phyloP scores from a whole-genome alignment of 2,113 vertebrate species.

The Recurvirostra avosetta region DNA sequence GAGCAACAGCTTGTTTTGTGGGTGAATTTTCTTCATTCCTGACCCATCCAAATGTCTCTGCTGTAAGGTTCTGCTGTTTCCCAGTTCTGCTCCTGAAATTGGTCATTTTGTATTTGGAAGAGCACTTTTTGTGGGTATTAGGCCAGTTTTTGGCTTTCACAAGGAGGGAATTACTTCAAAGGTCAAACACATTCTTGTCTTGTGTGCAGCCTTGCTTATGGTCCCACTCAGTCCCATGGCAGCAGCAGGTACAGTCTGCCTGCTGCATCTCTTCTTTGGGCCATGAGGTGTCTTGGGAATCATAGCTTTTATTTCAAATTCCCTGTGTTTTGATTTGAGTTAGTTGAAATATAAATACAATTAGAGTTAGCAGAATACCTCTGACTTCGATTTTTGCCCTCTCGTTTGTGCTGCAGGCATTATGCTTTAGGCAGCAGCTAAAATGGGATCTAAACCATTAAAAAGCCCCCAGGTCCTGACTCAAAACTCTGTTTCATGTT shows the following conservation, averaged over 20 bases:
- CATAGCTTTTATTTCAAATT: slow-evolving; percentile 10
- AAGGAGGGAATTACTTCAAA: not conserved
- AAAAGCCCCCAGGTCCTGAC: slow-evolving; percentile 7
- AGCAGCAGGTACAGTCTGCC: not conserved
- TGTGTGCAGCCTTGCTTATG: fast-evolving
- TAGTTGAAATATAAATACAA: slow-evolving; percentile 12
- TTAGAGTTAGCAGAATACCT: slow-evolving; percentile 33
- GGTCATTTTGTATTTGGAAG: not conserved
- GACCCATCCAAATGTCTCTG: not conserved
- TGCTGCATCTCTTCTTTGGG: not conserved
- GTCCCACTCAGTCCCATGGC: fast-evolving
- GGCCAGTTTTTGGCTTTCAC: not conserved
- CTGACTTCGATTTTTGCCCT: slow-evolving; percentile 24
- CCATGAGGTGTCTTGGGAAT: not conserved
- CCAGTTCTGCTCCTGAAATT: not conserved
- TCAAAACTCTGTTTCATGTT: slow-evolving; percentile 33
- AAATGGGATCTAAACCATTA: slow-evolving; percentile 20
- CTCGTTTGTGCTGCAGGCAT: slow-evolving; percentile 33
- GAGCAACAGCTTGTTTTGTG: not conserved
- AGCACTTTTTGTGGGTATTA: not conserved
- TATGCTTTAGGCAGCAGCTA: slow-evolving; percentile 37
- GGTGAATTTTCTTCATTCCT: not conserved
- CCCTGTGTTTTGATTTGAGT: slow-evolving; percentile 7
- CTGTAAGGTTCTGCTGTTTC: not conserved
- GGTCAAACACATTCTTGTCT: fast-evolving